phyloP scores from a whole-genome alignment of 2,797 vertebrate genomes.

The Acrossocheilus fasciatus region DNA sequence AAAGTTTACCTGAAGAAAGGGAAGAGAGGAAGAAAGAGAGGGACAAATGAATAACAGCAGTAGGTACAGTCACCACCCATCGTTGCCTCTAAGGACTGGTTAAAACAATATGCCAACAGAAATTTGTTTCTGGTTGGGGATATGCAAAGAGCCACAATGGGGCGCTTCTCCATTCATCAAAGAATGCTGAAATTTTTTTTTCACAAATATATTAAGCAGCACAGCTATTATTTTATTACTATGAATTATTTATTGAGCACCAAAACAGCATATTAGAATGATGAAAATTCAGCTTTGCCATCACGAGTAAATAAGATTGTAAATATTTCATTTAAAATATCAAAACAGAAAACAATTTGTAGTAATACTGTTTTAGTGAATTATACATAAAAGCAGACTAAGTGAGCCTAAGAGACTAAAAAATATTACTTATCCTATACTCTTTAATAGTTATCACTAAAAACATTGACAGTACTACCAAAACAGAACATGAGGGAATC shows the following conservation, averaged over 20 bases:
- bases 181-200: not conserved
- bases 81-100: not conserved
- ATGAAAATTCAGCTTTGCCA: not conserved
- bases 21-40: not conserved
- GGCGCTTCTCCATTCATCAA: not conserved
- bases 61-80: not conserved
- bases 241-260: not conserved
- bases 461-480: too few species aligned
- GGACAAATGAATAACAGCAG: not conserved
- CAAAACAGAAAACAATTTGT: not conserved
- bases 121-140: not conserved
- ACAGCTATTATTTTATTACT: not conserved
- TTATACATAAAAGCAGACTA: too few species aligned
- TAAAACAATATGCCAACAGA: not conserved
- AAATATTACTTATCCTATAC: too few species aligned
- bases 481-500: too few species aligned
- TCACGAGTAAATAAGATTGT: not conserved
- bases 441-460: too few species aligned
- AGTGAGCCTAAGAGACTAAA: too few species aligned
- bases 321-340: not conserved
- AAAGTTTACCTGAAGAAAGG: conserved; percentile 86
- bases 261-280: not conserved
- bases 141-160: not conserved
- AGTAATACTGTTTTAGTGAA: too few species aligned
- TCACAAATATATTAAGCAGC: not conserved